Percentiles rank a stretch among this genome's conserved stretches.
These are phyloP conservation scores for Triplophysa siluroides DNA, from an alignment of 2,113 vertebrate species.

Conservation along the genomic window DNA sequence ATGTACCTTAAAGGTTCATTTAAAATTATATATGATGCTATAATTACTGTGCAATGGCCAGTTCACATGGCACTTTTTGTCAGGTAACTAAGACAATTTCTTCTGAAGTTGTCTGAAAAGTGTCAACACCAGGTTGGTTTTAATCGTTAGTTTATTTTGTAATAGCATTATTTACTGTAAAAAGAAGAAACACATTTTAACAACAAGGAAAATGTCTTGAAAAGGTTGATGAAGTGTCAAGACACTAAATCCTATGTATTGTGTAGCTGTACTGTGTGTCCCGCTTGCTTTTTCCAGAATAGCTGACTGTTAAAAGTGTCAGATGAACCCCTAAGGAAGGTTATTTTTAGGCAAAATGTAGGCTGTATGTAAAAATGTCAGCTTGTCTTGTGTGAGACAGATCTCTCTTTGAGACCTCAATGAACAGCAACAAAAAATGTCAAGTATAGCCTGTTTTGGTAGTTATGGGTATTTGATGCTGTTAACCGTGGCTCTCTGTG, in stretches of 20 bases:
- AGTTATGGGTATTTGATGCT: no score
- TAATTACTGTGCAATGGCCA: background rate
- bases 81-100: background rate
- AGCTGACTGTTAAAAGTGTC: no score
- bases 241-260: no score
- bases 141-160: no score
- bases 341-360: conserved; percentile 14
- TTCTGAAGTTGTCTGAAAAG: background rate
- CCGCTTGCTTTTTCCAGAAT: no score
- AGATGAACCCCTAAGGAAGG: conserved; percentile 9
- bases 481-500: no score
- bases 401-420: background rate
- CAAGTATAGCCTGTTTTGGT: no score
- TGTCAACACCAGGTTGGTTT: background rate
- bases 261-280: no score
- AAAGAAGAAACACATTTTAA: no score
- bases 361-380: conserved; percentile 7
- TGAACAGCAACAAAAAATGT: background rate
- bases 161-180: no score
- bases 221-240: no score
- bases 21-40: background rate
- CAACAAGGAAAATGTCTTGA: no score
- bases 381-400: background rate
- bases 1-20: background rate
- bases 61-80: background rate